A percentile compares a stretch with the other conserved stretches of the same genome.
These are phyloP conservation scores for Gila orcuttii DNA, from an alignment of 2,113 vertebrate species.

Conservation along the genomic window DNA sequence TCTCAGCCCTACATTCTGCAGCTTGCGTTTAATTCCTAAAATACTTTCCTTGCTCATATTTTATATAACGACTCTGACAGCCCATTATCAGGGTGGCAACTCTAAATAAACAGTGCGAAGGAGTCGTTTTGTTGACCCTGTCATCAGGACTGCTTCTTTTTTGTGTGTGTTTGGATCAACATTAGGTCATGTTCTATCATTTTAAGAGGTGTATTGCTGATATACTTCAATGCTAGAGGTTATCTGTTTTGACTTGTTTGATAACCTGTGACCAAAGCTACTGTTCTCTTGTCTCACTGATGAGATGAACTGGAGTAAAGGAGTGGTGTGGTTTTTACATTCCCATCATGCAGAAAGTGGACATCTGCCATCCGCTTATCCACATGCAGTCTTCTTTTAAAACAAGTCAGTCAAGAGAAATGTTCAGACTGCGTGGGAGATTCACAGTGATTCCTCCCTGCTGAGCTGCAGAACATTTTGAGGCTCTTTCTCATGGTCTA, in stretches of 20 bases:
- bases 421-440: conserved; percentile 22
- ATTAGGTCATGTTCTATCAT: conserved; percentile 31
- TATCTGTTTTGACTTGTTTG: conserved; percentile 18
- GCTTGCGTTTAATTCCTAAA: conserved; percentile 60
- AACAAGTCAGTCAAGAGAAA: conserved; percentile 26
- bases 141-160: conserved; percentile 62
- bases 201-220: conserved; percentile 22
- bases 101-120: conserved; percentile 68
- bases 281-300: conserved; percentile 23
- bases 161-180: neutral
- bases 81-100: conserved; percentile 70
- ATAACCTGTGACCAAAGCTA: conserved; percentile 6
- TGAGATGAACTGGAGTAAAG: conserved; percentile 3
- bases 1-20: conserved; percentile 53
- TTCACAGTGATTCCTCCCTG: conserved; percentile 36
- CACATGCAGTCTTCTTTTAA: conserved; percentile 12
- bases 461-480: conserved; percentile 13
- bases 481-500: neutral
- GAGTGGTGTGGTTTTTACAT: neutral
- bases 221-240: neutral
- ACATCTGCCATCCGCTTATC: conserved; percentile 27
- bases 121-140: conserved; percentile 64
- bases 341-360: neutral
- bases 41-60: conserved; percentile 66
- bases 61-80: conserved; percentile 67